Percentiles rank a stretch among this genome's conserved stretches.
phyloP scores from a whole-genome alignment of 2,113 vertebrate species.

The Machaerirhynchus nigripectus region DNA sequence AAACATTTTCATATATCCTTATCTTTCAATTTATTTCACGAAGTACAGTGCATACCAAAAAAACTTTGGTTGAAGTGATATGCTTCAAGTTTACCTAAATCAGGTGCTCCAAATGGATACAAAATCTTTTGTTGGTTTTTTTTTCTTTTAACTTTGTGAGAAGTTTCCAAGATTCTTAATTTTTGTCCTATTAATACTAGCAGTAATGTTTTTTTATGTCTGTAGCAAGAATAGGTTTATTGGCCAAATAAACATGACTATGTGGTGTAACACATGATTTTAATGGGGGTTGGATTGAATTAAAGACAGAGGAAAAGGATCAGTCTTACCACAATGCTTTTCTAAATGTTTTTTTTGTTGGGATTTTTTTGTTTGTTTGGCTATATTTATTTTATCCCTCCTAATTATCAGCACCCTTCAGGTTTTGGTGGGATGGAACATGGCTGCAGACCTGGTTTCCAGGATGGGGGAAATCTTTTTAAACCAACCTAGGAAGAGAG shows the following conservation, averaged over 20 bases:
- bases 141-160: not conserved
- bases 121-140: not conserved
- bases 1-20: not conserved
- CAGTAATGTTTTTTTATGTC: not conserved
- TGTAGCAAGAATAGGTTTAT: not conserved
- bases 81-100: not conserved
- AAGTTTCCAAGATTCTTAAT: not conserved
- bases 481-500: not conserved
- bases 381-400: not conserved
- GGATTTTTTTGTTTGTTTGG: not conserved
- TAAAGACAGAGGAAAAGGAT: not conserved
- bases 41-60: not conserved
- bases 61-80: not conserved
- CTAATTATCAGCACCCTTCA: not conserved
- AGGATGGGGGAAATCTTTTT: not conserved
- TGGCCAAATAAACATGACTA: not conserved
- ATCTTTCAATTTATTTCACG: not conserved
- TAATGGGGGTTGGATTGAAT: not conserved
- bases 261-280: not conserved
- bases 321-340: not conserved
- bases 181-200: not conserved
- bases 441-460: not conserved
- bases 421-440: not conserved
- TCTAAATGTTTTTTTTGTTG: not conserved
- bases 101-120: not conserved